Conservation (phyloP, 2,797 vertebrate genomes). For the Crenuchus spilurus region DNA sequence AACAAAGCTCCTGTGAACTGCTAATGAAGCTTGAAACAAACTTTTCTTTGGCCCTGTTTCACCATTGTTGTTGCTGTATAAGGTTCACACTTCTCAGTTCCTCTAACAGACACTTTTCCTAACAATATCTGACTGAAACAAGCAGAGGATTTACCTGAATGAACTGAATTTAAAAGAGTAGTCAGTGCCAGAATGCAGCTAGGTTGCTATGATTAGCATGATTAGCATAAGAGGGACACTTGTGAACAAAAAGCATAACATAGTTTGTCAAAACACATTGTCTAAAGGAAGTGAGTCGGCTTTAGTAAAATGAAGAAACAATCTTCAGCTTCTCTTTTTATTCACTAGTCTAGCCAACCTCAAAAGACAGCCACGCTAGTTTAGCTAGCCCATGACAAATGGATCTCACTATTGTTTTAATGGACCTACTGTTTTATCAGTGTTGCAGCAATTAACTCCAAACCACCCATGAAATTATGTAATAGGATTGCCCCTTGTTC, state of each 20-base stretch:
- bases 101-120: too few species aligned
- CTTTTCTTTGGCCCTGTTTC: conserved; percentile 38
- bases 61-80: conserved; percentile 9
- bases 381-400: conserved; percentile 29
- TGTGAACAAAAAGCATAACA: conserved; percentile 24
- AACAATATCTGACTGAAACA: conserved; percentile 42
- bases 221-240: too few species aligned
- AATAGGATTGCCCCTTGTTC: conserved; percentile 56
- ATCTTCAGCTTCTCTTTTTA: conserved; percentile 22
- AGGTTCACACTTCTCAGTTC: conserved; percentile 18
- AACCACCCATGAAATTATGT: conserved; percentile 64
- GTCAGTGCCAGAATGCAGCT: conserved; percentile 21
- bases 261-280: not conserved
- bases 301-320: not conserved
- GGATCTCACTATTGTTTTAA: conserved; percentile 40
- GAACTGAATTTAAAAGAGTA: conserved; percentile 29
- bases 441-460: conserved; percentile 56
- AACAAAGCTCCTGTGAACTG: conserved; percentile 63
- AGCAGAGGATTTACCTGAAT: not conserved
- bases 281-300: conserved; percentile 22
- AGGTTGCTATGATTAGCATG: conserved; percentile 33
- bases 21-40: conserved; percentile 46
- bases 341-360: conserved; percentile 27
- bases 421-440: conserved; percentile 39
- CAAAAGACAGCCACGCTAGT: conserved; percentile 16